Evolutionary conservation across 2,888 invertebrate species (phyloP), one percentile per base, ranked within the genome.

Genomic region (Ethmia dodecea): DNA sequence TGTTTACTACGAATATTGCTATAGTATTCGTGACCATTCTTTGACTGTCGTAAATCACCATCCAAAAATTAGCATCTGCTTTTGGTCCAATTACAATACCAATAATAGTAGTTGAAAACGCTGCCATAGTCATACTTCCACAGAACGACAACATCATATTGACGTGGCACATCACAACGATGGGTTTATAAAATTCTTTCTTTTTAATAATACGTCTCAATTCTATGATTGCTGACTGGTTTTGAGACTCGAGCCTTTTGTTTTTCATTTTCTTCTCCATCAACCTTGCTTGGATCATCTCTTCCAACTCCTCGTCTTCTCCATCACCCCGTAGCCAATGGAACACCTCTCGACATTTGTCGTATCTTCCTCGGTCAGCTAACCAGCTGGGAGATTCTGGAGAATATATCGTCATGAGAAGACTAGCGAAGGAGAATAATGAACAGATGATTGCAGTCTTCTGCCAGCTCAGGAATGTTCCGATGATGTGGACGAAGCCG

Each of bases 371-470:
- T 49, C 83, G 88, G 1, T 87, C 76, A 0, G 89, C 79, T 6
- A 92, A 55, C 91, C 91, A 92, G 36, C 86, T 86, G 0, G 92
- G 92, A 3, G 91, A 88, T 67, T 93, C 92, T 0, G 90, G 90
- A 0, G 63, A 59, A 26, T 60, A 71, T 8, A 70, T 54, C 0
- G 62, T 70, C 64, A 80, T 70, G 3, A 72, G 18, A 3, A 89
- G 57, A 16, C 88, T 81, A 3, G 76, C 51, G 5, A 87, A 49
- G 1, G 88, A 78, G 11, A 88, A 67, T 11, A 65, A 42, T 0
- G 75, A 58, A 36, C 84, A 79, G 3, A 89, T 58, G 2, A 87
- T 55, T 0, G 89, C 88, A 1, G 88, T 86, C 3, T 60, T 63
- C 47, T 87, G 76, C 90, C 91, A 91, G 18, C 73, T 56, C 0